A percentile compares a stretch with the other conserved stretches of the same genome.
phyloP scores from a whole-genome alignment of 2,797 vertebrate species.

The Jordanella pulchra region DNA sequence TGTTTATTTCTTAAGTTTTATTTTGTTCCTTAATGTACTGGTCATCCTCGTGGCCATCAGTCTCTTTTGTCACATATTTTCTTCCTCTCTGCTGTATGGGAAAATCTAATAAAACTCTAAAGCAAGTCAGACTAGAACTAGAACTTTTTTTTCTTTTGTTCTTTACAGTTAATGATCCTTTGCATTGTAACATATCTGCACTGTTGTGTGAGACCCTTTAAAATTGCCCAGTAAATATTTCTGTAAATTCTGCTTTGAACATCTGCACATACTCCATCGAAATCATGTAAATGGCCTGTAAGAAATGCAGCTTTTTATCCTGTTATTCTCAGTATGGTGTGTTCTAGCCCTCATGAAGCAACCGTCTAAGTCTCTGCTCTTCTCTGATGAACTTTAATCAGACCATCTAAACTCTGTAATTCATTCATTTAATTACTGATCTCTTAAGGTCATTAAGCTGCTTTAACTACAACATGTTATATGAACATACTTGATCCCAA shows the following conservation, averaged over 20 bases:
- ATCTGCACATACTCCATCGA: constrained; percentile 13
- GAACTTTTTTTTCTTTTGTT: constrained; percentile 32
- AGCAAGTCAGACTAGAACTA: constrained; percentile 24
- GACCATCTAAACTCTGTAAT: neutral
- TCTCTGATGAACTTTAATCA: neutral
- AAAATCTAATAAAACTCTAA: constrained; percentile 59
- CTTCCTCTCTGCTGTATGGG: constrained; percentile 42
- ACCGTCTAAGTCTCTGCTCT: neutral
- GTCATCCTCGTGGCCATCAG: constrained; percentile 29
- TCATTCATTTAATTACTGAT: constrained; percentile 5
- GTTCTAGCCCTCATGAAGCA: neutral
- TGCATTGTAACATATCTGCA: constrained; percentile 17
- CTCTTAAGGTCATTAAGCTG: constrained; percentile 7
- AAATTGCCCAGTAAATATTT: constrained; percentile 24
- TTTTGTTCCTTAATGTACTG: neutral
- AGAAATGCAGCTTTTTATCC: neutral
- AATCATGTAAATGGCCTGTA: neutral
- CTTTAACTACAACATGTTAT: constrained; percentile 5
- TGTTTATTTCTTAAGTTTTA: neutral
- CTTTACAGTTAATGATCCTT: constrained; percentile 49
- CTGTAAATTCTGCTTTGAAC: constrained; percentile 16
- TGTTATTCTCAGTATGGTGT: neutral
- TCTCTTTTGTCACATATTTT: constrained; percentile 24
- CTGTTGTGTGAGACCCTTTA: constrained; percentile 22
- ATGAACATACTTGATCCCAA: constrained; percentile 5